phyloP scores from a whole-genome alignment of 2,113 vertebrate species.

The Trochalopteron elliotii region DNA sequence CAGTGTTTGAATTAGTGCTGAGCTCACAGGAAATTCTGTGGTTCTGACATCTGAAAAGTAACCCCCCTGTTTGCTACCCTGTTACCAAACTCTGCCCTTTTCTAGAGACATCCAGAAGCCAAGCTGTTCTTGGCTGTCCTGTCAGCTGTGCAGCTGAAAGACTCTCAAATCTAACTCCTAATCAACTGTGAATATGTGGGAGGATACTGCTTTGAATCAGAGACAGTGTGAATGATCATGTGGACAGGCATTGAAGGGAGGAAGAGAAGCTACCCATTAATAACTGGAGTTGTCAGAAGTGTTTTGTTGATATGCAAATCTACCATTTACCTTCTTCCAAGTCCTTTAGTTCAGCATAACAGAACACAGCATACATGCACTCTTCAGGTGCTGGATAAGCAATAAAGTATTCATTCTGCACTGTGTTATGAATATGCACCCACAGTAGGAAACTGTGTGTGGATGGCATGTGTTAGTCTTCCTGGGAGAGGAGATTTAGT shows the following conservation, averaged over 20 bases:
- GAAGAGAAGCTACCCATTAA: neutral
- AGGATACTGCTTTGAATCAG: neutral
- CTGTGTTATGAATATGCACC: neutral
- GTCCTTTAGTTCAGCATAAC: neutral
- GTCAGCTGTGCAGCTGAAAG: neutral
- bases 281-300: neutral
- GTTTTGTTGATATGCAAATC: neutral
- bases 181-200: conserved; percentile 2
- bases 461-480: neutral
- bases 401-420: neutral
- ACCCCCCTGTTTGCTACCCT: neutral
- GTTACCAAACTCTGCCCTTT: neutral
- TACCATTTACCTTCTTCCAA: neutral
- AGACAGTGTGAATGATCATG: neutral
- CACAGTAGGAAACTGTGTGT: neutral
- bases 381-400: neutral
- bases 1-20: neutral
- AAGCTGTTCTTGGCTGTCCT: neutral
- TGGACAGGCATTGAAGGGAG: conserved; percentile 8
- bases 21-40: neutral
- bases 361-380: neutral
- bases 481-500: neutral
- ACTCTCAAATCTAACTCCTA: neutral
- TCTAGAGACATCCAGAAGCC: neutral
- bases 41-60: neutral